These are phyloP conservation scores for Crotalus adamanteus DNA, from an alignment of 2,797 vertebrate genomes.

Conservation along the genomic window DNA sequence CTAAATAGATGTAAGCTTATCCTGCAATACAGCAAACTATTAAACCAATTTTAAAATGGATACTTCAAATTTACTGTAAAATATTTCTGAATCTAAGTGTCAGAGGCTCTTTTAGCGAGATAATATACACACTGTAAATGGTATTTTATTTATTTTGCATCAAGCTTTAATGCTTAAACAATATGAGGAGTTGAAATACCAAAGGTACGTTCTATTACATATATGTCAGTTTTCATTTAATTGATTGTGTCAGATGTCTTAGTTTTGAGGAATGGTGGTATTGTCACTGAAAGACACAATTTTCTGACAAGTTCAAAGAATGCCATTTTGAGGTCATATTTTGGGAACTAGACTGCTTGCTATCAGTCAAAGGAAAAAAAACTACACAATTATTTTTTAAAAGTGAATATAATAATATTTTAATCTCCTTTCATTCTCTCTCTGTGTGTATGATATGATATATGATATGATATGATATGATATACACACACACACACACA, in stretches of 20 bases:
- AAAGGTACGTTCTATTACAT: conserved; percentile 70
- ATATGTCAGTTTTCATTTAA: conserved; percentile 78
- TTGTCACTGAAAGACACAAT: conserved; percentile 74
- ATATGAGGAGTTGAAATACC: conserved; percentile 79
- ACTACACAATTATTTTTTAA: conserved; percentile 25
- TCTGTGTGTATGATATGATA: neutral
- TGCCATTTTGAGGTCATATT: conserved; percentile 72
- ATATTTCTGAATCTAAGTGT: conserved; percentile 66
- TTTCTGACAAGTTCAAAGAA: conserved; percentile 76
- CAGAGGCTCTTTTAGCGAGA: conserved; percentile 70
- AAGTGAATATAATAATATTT: conserved; percentile 33
- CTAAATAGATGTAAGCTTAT: conserved; percentile 57
- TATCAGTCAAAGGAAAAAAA: conserved; percentile 60
- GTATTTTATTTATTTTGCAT: conserved; percentile 79
- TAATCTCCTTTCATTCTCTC: neutral
- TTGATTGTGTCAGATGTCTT: conserved; percentile 78
- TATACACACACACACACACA: no score
- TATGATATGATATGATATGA: no score
- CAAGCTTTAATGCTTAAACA: conserved; percentile 78
- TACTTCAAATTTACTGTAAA: conserved; percentile 65
- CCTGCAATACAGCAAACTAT: conserved; percentile 47
- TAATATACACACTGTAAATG: conserved; percentile 66
- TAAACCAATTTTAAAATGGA: conserved; percentile 55
- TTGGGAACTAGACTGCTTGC: conserved; percentile 64
- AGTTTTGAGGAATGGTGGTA: conserved; percentile 75